Conservation (phyloP, 2,113 vertebrate genomes). For the Hippopotamus amphibius region DNA sequence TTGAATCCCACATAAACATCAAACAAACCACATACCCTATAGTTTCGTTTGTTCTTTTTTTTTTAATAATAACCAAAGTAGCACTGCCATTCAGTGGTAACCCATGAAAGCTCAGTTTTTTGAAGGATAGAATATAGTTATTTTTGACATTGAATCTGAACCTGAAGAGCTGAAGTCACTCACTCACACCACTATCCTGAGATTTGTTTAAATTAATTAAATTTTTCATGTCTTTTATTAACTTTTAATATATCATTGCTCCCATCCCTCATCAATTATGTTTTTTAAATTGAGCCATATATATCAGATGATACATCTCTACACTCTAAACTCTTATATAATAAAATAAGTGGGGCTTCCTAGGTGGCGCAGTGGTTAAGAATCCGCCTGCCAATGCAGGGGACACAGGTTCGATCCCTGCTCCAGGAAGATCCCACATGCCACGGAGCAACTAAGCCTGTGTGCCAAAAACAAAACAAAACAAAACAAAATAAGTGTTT, state of each 20-base stretch:
- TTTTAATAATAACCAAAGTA: neutral
- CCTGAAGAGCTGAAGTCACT: neutral
- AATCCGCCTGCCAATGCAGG: no score
- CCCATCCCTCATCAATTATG: neutral
- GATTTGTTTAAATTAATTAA: slow-evolving; percentile 9
- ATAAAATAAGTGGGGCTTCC: slow-evolving; percentile 8
- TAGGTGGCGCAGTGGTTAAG: no score
- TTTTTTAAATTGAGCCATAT: slow-evolving; percentile 1
- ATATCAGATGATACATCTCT: neutral
- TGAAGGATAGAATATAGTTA: neutral
- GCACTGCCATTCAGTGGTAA: neutral
- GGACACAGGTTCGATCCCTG: no score
- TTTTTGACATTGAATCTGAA: slow-evolving; percentile 28
- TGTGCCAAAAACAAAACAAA: no score
- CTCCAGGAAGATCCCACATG: no score
- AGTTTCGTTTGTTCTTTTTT: neutral
- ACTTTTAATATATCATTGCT: slow-evolving; percentile 19
- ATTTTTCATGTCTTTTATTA: neutral
- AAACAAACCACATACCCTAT: neutral
- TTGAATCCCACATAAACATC: neutral
- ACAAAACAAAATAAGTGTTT: slow-evolving; percentile 32
- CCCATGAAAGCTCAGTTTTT: slow-evolving; percentile 12
- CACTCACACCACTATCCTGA: neutral
- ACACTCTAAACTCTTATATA: slow-evolving; percentile 36
- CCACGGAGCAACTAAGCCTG: no score